These are phyloP conservation scores for Sminthurides aquaticus DNA, from an alignment of 2,888 invertebrate species.

Conservation along the genomic window DNA sequence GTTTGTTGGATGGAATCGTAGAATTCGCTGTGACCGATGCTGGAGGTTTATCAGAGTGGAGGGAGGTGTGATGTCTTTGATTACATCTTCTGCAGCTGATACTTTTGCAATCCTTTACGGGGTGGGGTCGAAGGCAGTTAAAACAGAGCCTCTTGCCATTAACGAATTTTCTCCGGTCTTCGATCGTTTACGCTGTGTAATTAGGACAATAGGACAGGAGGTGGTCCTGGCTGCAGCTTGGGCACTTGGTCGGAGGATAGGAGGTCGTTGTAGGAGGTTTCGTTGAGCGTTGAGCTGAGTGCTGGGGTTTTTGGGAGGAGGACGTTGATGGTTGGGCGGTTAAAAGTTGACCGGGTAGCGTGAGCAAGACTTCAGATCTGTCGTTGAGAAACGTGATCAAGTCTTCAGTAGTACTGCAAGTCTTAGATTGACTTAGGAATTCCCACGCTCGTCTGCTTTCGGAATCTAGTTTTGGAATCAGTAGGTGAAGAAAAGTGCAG, in stretches of 20 bases:
- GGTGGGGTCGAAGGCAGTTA: slow-evolving; percentile 11
- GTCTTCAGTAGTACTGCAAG: not conserved
- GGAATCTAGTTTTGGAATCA: not conserved
- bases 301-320: too few relatives aligned
- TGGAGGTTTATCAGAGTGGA: slow-evolving; percentile 4
- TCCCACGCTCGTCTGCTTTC: slow-evolving; percentile 5
- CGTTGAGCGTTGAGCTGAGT: not conserved
- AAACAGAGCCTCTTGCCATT: not conserved
- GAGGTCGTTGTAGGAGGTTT: too few relatives aligned
- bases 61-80: slow-evolving; percentile 7
- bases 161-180: not conserved
- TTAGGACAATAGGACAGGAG: not conserved
- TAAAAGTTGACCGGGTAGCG: not conserved
- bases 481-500: not conserved
- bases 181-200: not conserved
- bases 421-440: not conserved
- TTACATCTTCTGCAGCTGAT: slow-evolving; percentile 9
- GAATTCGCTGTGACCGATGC: not conserved
- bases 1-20: not conserved
- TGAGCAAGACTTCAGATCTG: not conserved
- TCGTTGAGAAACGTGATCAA: slow-evolving; percentile 1
- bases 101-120: not conserved
- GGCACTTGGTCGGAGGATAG: too few relatives aligned
- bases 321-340: not conserved
- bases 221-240: not conserved